Evolutionary conservation across 35 echinoderm and acorn worm species (phyloP).

Genomic region (Heliocidaris tuberculata): DNA sequence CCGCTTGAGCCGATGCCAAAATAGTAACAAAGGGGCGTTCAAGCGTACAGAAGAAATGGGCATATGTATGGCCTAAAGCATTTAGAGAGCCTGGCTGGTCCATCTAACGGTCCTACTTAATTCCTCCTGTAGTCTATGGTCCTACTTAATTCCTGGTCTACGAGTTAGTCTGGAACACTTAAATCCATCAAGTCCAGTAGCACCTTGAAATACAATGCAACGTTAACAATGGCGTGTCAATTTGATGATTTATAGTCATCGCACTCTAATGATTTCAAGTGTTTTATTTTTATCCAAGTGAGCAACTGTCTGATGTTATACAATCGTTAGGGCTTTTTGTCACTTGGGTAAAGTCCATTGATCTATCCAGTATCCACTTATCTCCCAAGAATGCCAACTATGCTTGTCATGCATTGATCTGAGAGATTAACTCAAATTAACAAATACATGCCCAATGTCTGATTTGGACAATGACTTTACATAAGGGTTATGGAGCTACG

Average conservation of each 20-base stretch:
- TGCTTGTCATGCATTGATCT: not conserved
- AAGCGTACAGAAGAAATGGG: not conserved
- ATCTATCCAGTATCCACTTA: slow-evolving; percentile 22
- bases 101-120: slow-evolving; percentile 10
- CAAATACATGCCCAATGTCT: not conserved
- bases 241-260: slow-evolving; percentile 25
- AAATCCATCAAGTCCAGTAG: not conserved
- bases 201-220: not conserved
- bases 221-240: not conserved
- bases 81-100: not conserved
- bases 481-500: not conserved
- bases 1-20: not conserved
- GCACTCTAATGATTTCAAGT: not conserved
- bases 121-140: not conserved
- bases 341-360: slow-evolving; percentile 18
- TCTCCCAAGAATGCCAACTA: slow-evolving; percentile 36
- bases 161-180: not conserved
- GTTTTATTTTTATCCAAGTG: not conserved
- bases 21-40: not conserved
- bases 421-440: not conserved
- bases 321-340: not conserved
- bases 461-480: not conserved
- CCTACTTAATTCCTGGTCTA: not conserved
- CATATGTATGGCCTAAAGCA: not conserved
- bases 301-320: not conserved